Conservation (phyloP, 2,888 invertebrate species). For the Therioaphis trifolii region DNA sequence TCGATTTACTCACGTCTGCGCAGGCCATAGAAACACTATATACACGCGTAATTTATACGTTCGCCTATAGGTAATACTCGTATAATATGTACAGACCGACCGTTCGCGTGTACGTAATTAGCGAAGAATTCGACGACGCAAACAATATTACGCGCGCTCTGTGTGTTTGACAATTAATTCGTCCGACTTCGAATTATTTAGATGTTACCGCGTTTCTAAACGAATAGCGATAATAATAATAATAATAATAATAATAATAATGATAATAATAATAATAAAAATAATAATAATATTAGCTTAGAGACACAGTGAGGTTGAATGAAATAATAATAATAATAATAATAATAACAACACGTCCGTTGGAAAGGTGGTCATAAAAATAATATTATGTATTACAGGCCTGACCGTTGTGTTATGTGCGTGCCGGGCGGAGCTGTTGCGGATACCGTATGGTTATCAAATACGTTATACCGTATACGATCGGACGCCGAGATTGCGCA, state of each 20-base stretch:
- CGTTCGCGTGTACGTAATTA: not conserved
- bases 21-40: not conserved
- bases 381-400: no score
- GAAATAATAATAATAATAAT: not conserved
- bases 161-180: not conserved
- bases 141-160: not conserved
- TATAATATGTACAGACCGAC: not conserved
- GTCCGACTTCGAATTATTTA: not conserved
- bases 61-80: not conserved
- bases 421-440: slow-evolving; percentile 17
- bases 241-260: no score
- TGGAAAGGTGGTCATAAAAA: not conserved
- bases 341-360: slow-evolving; percentile 21
- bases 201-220: slow-evolving; percentile 28
- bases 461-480: not conserved
- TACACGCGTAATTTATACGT: not conserved
- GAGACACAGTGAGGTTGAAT: not conserved
- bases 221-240: no score
- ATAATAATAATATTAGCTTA: no score
- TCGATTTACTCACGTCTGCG: not conserved
- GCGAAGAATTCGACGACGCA: not conserved
- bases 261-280: no score
- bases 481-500: slow-evolving; percentile 24
- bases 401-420: not conserved
- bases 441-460: slow-evolving; percentile 16